Percentiles rank a stretch among this genome's conserved stretches.
Evolutionary conservation across 2,888 invertebrate species (phyloP).

Genomic region (Didymodactylos carnosus): DNA sequence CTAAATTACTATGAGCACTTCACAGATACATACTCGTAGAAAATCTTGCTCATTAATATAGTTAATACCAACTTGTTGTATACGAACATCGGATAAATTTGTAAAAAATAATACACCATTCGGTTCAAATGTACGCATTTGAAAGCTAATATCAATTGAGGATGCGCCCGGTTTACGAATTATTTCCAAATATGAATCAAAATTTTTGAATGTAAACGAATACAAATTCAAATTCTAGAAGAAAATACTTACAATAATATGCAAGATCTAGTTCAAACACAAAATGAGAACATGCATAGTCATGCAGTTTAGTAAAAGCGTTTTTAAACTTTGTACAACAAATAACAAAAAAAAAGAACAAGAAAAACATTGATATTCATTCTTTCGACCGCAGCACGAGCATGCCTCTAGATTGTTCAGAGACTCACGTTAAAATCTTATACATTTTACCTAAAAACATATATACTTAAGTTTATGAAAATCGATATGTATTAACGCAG

Average conservation of each 20-base stretch:
- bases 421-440: too few relatives aligned
- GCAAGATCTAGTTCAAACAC: too few relatives aligned
- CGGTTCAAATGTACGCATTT: conserved; percentile 30
- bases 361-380: too few relatives aligned
- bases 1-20: background rate
- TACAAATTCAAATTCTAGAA: conserved; percentile 1
- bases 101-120: conserved; percentile 27
- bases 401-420: too few relatives aligned
- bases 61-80: conserved; percentile 18
- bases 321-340: too few relatives aligned
- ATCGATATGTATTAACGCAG: too few relatives aligned
- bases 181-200: conserved; percentile 23
- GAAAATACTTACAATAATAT: background rate
- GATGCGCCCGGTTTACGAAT: conserved; percentile 16
- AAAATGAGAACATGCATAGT: too few relatives aligned
- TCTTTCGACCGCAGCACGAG: too few relatives aligned
- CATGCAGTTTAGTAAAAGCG: too few relatives aligned
- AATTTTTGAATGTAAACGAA: conserved; percentile 25
- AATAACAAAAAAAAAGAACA: too few relatives aligned
- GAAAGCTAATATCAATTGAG: conserved; percentile 21
- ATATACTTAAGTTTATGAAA: too few relatives aligned
- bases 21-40: background rate
- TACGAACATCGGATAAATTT: conserved; percentile 17
- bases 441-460: too few relatives aligned
- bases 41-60: background rate